phyloP scores from a whole-genome alignment of 2,797 vertebrate species.

The Enteromius anoplus region DNA sequence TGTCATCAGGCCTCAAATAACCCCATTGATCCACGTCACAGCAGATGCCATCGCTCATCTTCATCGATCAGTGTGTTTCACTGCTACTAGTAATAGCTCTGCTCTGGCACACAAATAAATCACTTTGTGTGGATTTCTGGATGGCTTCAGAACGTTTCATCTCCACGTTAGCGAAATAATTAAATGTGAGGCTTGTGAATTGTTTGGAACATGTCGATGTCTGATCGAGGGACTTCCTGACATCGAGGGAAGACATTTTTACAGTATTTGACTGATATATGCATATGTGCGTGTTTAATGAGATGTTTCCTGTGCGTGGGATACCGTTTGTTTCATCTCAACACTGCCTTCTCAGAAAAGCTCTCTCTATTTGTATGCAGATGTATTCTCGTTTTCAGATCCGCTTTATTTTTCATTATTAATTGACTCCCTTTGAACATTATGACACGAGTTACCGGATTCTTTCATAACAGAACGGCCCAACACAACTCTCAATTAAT shows the following conservation, averaged over 20 bases:
- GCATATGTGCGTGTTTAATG: conserved; percentile 36
- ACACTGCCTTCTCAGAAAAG: neutral
- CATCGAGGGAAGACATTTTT: neutral
- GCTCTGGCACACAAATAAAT: conserved; percentile 1
- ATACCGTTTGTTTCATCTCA: conserved; percentile 33
- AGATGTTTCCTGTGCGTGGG: conserved; percentile 20
- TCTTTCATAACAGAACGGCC: conserved; percentile 1
- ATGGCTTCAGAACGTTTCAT: neutral
- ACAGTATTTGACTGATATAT: conserved; percentile 25
- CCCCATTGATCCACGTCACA: conserved; percentile 44
- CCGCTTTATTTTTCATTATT: conserved; percentile 16
- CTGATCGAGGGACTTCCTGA: neutral
- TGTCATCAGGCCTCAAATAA: conserved; percentile 42
- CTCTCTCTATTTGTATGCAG: conserved; percentile 20
- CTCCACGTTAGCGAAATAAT: neutral
- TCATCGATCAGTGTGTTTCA: conserved; percentile 25
- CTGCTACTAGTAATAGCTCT: neutral
- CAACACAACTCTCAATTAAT: conserved; percentile 34
- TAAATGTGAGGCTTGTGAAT: neutral
- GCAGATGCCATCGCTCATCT: conserved; percentile 25
- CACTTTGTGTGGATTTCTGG: conserved; percentile 6
- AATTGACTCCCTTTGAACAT: conserved; percentile 41
- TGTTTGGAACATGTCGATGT: neutral
- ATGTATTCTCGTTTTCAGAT: conserved; percentile 28
- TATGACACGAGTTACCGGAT: conserved; percentile 18